These are phyloP conservation scores for Sarcophilus harrisii DNA, from an alignment of 2,797 vertebrate species.

Conservation along the genomic window DNA sequence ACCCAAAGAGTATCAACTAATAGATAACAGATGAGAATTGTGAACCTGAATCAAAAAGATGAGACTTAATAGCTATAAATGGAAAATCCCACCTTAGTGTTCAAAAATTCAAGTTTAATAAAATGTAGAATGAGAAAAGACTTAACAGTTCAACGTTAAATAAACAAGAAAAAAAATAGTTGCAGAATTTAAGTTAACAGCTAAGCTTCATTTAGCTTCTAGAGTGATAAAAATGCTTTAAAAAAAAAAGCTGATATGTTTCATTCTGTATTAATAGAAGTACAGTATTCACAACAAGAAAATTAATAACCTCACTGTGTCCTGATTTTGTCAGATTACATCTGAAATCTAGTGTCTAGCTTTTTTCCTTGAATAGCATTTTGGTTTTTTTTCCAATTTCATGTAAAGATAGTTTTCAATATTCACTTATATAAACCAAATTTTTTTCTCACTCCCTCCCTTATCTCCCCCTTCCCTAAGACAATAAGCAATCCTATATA, in stretches of 20 bases:
- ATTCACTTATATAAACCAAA: too few species aligned
- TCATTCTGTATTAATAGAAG: neutral
- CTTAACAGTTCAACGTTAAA: neutral
- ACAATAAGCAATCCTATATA: too few species aligned
- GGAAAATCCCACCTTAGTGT: neutral
- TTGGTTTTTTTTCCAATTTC: too few species aligned
- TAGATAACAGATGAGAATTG: neutral
- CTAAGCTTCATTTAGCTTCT: neutral
- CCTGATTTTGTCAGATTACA: neutral
- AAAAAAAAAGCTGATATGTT: neutral
- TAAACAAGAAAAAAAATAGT: neutral
- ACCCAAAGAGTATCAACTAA: neutral
- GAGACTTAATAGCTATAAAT: neutral
- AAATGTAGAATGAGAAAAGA: neutral
- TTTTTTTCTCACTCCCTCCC: too few species aligned
- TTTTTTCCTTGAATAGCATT: too few species aligned
- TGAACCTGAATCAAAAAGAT: neutral
- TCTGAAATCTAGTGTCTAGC: neutral
- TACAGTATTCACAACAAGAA: neutral
- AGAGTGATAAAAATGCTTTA: neutral
- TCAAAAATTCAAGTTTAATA: neutral
- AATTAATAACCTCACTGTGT: neutral
- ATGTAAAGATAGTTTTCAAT: too few species aligned
- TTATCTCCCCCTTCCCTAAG: too few species aligned
- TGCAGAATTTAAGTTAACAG: neutral